These are phyloP conservation scores for Drosophila ercepeae DNA, from an alignment of 1,140 invertebrate genomes.

Conservation along the genomic window DNA sequence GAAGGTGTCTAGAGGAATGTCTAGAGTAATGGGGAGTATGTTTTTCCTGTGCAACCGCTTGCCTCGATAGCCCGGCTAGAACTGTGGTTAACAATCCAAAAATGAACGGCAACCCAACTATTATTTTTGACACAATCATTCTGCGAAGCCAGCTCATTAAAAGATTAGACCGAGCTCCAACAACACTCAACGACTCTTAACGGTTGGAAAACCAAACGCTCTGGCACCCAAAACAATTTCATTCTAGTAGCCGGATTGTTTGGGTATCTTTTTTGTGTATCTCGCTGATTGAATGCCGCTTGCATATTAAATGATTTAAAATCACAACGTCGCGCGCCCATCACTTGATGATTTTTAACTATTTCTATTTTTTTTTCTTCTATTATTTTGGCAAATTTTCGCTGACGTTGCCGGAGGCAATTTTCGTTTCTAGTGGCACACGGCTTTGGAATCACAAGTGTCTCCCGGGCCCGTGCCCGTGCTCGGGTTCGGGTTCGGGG, in stretches of 20 bases:
- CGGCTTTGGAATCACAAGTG: constrained; percentile 21
- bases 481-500: too few relatives aligned
- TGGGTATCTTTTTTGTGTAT: constrained; percentile 34
- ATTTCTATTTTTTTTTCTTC: constrained; percentile 20
- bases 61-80: constrained; percentile 39
- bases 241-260: constrained; percentile 56
- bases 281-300: constrained; percentile 20
- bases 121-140: constrained; percentile 37
- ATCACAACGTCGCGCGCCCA: constrained; percentile 19
- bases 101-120: constrained; percentile 15
- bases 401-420: constrained; percentile 74
- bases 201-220: constrained; percentile 46
- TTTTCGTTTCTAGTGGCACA: constrained; percentile 51
- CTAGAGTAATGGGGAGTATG: not conserved
- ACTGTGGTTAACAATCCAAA: constrained; percentile 38
- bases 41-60: constrained; percentile 21
- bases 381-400: constrained; percentile 53
- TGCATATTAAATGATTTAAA: constrained; percentile 67
- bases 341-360: constrained; percentile 31
- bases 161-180: constrained; percentile 16
- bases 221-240: constrained; percentile 29
- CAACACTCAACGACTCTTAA: constrained; percentile 20
- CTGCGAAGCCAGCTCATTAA: constrained; percentile 40
- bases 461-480: not conserved
- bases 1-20: not conserved